phyloP scores from a whole-genome alignment of 1,140 invertebrate species.

The Drosophila navojoa region DNA sequence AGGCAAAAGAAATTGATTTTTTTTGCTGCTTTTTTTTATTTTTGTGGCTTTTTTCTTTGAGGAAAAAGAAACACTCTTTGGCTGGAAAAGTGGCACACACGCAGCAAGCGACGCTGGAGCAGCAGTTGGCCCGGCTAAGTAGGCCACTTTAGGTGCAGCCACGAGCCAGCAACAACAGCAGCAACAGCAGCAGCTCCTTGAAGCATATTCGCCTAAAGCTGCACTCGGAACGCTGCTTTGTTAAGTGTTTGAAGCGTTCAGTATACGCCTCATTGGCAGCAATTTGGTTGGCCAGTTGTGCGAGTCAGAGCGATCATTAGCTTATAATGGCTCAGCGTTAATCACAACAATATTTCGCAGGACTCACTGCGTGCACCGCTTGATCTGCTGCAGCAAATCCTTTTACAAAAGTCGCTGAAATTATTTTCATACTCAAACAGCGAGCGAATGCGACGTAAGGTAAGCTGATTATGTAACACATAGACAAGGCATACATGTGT shows the following conservation, averaged over 20 bases:
- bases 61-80: slow-evolving; percentile 27
- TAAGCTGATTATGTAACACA: slow-evolving; percentile 75
- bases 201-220: slow-evolving; percentile 35
- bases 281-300: slow-evolving; percentile 34
- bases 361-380: not conserved
- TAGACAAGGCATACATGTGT: not conserved
- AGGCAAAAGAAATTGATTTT: slow-evolving; percentile 68
- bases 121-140: slow-evolving; percentile 52
- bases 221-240: slow-evolving; percentile 58
- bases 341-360: too few species aligned
- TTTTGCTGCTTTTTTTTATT: slow-evolving; percentile 43
- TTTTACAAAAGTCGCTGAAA: slow-evolving; percentile 36
- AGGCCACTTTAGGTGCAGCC: slow-evolving; percentile 66
- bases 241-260: slow-evolving; percentile 28
- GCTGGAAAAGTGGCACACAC: slow-evolving; percentile 60
- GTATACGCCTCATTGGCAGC: slow-evolving; percentile 41
- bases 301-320: slow-evolving; percentile 14
- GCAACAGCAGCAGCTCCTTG: slow-evolving; percentile 6
- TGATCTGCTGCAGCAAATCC: not conserved
- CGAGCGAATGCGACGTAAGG: slow-evolving; percentile 50
- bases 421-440: slow-evolving; percentile 49
- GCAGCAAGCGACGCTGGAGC: slow-evolving; percentile 30
- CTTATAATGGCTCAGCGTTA: too few species aligned
- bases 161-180: not conserved
- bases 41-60: slow-evolving; percentile 34